phyloP scores from a whole-genome alignment of 2,113 vertebrate species.

The Etia nguti region DNA sequence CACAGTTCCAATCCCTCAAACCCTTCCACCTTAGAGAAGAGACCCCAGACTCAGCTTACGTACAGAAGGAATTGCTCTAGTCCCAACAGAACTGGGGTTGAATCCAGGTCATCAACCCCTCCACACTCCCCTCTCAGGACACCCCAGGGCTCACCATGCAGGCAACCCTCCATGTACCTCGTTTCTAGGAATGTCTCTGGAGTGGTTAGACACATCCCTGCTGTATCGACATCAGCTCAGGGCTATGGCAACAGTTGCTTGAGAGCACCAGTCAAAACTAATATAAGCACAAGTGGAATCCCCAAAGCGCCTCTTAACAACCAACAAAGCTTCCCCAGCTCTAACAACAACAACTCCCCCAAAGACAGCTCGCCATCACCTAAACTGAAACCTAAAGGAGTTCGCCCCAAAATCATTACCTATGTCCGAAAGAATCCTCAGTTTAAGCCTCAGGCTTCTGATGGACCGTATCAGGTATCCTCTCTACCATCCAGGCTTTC shows the following conservation, averaged over 20 bases:
- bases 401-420: constrained; percentile 96
- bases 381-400: constrained; percentile 86
- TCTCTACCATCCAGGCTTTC: constrained; percentile 78
- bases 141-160: constrained; percentile 68
- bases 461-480: constrained; percentile 76
- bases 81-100: constrained; percentile 48
- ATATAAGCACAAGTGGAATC: constrained; percentile 77
- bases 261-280: constrained; percentile 83
- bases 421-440: constrained; percentile 90
- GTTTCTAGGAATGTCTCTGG: constrained; percentile 57
- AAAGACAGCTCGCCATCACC: constrained; percentile 63
- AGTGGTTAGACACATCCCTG: constrained; percentile 40
- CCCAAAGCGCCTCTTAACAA: constrained; percentile 80
- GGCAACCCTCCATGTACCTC: constrained; percentile 58
- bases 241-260: constrained; percentile 71
- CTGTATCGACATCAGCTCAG: constrained; percentile 48
- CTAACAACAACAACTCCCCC: constrained; percentile 52
- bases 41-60: constrained; percentile 60
- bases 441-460: constrained; percentile 75
- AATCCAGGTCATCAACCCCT: constrained; percentile 49
- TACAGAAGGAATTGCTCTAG: constrained; percentile 65
- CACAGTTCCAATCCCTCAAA: constrained; percentile 28
- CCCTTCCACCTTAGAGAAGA: constrained; percentile 33
- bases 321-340: constrained; percentile 57
- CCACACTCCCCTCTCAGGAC: constrained; percentile 66